Evolutionary conservation across 2,113 vertebrate species (phyloP).

Genomic region (Lethenteron reissneri): DNA sequence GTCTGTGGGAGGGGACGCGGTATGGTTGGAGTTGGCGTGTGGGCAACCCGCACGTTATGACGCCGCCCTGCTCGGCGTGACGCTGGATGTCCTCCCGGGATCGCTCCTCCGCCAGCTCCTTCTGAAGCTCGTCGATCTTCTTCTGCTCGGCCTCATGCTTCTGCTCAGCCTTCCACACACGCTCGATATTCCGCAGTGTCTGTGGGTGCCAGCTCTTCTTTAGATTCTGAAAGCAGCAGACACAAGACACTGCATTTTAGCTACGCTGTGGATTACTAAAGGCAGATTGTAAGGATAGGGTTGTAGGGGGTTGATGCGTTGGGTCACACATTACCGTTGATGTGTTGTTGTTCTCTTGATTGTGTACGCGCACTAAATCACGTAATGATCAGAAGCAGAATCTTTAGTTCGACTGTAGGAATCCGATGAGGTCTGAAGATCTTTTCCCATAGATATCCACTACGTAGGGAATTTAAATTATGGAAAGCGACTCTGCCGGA

Average conservation of each 20-base stretch:
- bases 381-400: background rate
- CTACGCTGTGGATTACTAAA: background rate
- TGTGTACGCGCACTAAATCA: background rate
- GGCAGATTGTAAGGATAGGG: background rate
- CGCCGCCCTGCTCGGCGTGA: conserved; percentile 54
- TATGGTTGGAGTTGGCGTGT: no score
- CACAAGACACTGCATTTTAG: background rate
- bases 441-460: no score
- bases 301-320: background rate
- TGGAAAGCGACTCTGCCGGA: background rate
- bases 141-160: conserved; percentile 64
- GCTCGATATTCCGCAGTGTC: conserved; percentile 87
- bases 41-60: conserved; percentile 35
- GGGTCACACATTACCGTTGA: no score
- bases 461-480: background rate
- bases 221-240: conserved; percentile 34
- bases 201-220: conserved; percentile 99
- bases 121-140: conserved; percentile 90
- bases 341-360: no score
- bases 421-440: no score
- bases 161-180: conserved; percentile 95
- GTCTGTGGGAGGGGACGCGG: no score
- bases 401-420: background rate
- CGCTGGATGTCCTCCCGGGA: conserved; percentile 72
- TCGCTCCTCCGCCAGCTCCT: conserved; percentile 66